Percentiles rank a stretch among this genome's conserved stretches.
Evolutionary conservation across 1,140 invertebrate species (phyloP).

Genomic region (Pentalonia nigronervosa): DNA sequence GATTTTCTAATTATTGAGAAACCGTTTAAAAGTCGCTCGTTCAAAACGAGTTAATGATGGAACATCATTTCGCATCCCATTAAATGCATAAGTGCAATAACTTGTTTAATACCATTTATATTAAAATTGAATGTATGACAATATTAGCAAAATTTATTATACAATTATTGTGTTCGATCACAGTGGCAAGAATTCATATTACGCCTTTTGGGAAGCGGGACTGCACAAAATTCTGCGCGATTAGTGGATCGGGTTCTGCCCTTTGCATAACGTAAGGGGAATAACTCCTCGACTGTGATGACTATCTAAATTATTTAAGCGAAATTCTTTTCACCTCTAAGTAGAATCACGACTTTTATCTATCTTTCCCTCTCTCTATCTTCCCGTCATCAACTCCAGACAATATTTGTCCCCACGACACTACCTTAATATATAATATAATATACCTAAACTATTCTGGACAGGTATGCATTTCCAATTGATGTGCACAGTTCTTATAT

Average conservation of each 20-base stretch:
- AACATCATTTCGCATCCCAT: too few relatives aligned
- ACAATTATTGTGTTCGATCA: not conserved
- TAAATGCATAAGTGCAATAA: not conserved
- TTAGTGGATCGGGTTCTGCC: not conserved
- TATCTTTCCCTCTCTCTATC: not conserved
- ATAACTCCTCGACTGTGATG: not conserved
- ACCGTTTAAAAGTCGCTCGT: too few relatives aligned
- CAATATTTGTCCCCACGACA: not conserved
- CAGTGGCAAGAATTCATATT: not conserved
- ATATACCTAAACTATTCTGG: not conserved
- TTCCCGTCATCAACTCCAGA: not conserved
- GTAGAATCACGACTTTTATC: not conserved
- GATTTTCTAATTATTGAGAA: too few relatives aligned
- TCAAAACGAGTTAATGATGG: too few relatives aligned
- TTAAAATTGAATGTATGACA: not conserved
- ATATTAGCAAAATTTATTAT: not conserved
- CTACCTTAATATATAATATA: not conserved
- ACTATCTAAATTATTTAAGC: not conserved
- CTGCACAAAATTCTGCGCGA: not conserved
- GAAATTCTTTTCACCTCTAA: not conserved
- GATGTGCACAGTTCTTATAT: not conserved
- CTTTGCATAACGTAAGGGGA: fast-evolving
- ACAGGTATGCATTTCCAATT: not conserved
- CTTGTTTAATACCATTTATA: not conserved
- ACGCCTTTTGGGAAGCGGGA: not conserved